Evolutionary conservation across 1,140 invertebrate species (phyloP).

Genomic region (Macrobrachium rosenbergii): DNA sequence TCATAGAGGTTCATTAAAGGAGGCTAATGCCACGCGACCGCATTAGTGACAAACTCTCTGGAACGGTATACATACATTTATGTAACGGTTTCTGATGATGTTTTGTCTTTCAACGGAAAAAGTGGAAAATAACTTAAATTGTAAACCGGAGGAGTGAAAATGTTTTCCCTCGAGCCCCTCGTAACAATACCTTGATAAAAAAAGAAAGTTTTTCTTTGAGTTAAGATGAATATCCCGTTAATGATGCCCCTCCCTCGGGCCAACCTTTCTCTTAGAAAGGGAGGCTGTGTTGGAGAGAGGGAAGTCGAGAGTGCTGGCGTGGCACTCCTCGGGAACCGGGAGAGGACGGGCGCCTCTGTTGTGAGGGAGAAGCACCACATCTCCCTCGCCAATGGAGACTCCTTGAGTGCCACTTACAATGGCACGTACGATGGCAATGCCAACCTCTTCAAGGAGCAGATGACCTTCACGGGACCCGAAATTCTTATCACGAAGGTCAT

Average conservation of each 20-base stretch:
- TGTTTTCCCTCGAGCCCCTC: not conserved
- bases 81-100: no score
- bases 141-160: no score
- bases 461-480: constrained; percentile 47
- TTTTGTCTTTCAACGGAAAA: no score
- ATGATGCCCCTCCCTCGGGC: constrained; percentile 44
- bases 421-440: constrained; percentile 55
- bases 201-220: not conserved
- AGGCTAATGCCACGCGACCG: no score
- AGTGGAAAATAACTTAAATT: no score
- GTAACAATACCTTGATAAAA: not conserved
- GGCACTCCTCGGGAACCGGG: not conserved
- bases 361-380: constrained; percentile 36
- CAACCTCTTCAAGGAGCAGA: constrained; percentile 54
- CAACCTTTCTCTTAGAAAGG: constrained; percentile 24
- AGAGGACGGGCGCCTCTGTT: not conserved
- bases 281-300: not conserved
- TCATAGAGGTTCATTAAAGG: no score
- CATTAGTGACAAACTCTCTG: no score
- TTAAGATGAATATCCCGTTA: constrained; percentile 38
- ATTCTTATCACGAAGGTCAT: constrained; percentile 35
- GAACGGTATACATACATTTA: no score
- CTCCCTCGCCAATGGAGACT: constrained; percentile 24
- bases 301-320: not conserved
- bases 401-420: constrained; percentile 41